These are phyloP conservation scores for Aculops lycopersici DNA, from an alignment of 1,140 invertebrate species.

Conservation along the genomic window DNA sequence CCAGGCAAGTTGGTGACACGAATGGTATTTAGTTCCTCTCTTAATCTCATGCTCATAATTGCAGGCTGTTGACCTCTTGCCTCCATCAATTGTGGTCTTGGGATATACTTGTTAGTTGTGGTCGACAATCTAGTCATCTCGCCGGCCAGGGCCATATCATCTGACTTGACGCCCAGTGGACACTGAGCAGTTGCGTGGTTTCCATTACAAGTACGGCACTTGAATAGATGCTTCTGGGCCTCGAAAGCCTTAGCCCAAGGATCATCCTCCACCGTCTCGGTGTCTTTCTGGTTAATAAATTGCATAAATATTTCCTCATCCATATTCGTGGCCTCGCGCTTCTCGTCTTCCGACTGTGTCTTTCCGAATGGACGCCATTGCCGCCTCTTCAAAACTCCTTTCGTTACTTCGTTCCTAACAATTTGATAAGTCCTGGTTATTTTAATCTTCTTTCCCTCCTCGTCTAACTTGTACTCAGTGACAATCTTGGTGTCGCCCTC, in stretches of 20 bases:
- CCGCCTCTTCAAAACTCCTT: slow-evolving; percentile 61
- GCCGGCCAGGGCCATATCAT: neutral
- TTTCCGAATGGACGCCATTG: slow-evolving; percentile 78
- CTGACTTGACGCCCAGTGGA: neutral
- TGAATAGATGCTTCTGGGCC: neutral
- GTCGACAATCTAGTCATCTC: slow-evolving; percentile 4
- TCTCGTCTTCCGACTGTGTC: slow-evolving; percentile 1
- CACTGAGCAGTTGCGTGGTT: neutral
- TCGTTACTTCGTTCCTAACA: slow-evolving; percentile 58
- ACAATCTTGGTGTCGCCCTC: slow-evolving; percentile 63
- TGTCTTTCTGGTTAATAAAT: neutral
- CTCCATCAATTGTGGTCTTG: slow-evolving; percentile 44
- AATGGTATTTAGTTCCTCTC: slow-evolving; percentile 49
- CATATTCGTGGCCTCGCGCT: neutral
- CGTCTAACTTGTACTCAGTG: slow-evolving; percentile 65
- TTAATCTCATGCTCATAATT: slow-evolving; percentile 20
- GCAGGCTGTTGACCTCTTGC: slow-evolving; percentile 33
- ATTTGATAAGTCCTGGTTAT: slow-evolving; percentile 61
- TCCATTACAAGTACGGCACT: neutral
- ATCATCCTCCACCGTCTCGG: neutral
- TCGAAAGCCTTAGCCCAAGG: neutral
- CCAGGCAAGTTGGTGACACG: slow-evolving; percentile 89
- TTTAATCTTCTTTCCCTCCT: slow-evolving; percentile 46
- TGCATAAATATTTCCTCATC: neutral
- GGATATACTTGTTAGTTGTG: slow-evolving; percentile 26